Percentiles rank a stretch among this genome's conserved stretches.
Evolutionary conservation across 2,888 invertebrate genomes (phyloP).

Genomic region (Enchytraeus crypticus): DNA sequence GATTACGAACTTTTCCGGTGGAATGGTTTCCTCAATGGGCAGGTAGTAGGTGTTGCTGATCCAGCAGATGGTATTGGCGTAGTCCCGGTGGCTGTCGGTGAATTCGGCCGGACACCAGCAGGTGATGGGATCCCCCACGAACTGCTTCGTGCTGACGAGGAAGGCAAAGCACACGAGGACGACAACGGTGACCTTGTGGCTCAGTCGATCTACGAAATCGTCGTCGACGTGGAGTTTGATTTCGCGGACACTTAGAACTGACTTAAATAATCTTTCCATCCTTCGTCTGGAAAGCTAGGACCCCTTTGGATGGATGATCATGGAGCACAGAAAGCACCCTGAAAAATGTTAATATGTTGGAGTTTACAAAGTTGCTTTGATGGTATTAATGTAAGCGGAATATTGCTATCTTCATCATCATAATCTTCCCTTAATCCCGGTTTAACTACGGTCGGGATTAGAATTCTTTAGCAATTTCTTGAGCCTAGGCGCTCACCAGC

Average conservation of each 20-base stretch:
- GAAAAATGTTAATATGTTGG: no score
- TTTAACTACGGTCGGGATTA: no score
- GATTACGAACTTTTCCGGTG: slow-evolving; percentile 8
- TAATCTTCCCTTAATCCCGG: no score
- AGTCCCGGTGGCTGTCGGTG: slow-evolving; percentile 27
- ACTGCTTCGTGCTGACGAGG: slow-evolving; percentile 30
- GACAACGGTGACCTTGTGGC: slow-evolving; percentile 26
- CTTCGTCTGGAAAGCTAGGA: no score
- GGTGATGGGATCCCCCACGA: slow-evolving; percentile 28
- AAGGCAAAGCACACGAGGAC: slow-evolving; percentile 28
- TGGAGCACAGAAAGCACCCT: no score
- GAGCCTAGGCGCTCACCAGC: no score
- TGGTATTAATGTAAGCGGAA: no score
- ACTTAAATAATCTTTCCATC: slow-evolving; percentile 31
- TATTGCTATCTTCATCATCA: no score
- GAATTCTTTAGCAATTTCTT: no score
- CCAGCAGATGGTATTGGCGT: slow-evolving; percentile 30
- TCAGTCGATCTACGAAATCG: slow-evolving; percentile 28
- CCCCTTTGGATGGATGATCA: no score
- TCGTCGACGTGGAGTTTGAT: slow-evolving; percentile 29
- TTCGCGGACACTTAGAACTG: slow-evolving; percentile 26
- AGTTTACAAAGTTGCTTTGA: no score
- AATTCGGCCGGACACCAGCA: slow-evolving; percentile 31
- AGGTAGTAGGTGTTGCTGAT: slow-evolving; percentile 30
- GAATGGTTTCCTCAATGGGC: slow-evolving; percentile 25